Evolutionary conservation across 2,113 vertebrate genomes (phyloP), one percentile per base, ranked within the genome.

Genomic region (Piaya cayana): DNA sequence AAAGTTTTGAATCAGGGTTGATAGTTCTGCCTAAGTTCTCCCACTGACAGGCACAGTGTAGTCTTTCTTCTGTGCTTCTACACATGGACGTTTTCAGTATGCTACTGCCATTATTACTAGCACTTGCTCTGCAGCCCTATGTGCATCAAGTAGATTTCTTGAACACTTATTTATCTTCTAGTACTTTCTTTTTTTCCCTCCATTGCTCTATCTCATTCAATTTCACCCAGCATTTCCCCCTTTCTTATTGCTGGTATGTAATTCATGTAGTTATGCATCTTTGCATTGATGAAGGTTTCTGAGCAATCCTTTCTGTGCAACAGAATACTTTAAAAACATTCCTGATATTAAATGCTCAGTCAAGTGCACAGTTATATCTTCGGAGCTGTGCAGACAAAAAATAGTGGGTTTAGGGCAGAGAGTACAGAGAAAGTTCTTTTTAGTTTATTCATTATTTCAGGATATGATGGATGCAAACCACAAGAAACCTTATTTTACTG

Each of bases 171-270:
- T 96, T 83, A 79, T 94, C 86, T 87, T 88, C 92, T 65, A 64
- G 71, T 67, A 83, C 82, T 95, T 97, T 95, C 62, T 59, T 84
- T 94, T 96, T 43, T 92, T 39, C 12, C 67, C 92, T 90, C 90
- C 43, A 34, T 93, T 92, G 92, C 96, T 97, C 92, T 96, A 88
- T 95, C 95, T 69, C 86, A 70, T 89, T 97, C 95, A 96, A 97
- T 98, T 98, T 98, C 96, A 97, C 92, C 81, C 97, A 95, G 95
- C 96, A 86, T 96, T 98, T 97, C 89, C 91, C 86, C 87, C 89
- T 96, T 97, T 97, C 95, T 97, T 98, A 79, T 87, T 98, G 75
- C 96, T 97, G 96, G 95, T 43, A 29, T 96, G 90, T 94, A 97
- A 97, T 95, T 97, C 60, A 87, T 88, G 89, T 96, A 97, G 95